A percentile compares a stretch with the other conserved stretches of the same genome.
These are phyloP conservation scores for Drosophila diplacantha DNA, from an alignment of 2,888 invertebrate genomes.

Conservation along the genomic window DNA sequence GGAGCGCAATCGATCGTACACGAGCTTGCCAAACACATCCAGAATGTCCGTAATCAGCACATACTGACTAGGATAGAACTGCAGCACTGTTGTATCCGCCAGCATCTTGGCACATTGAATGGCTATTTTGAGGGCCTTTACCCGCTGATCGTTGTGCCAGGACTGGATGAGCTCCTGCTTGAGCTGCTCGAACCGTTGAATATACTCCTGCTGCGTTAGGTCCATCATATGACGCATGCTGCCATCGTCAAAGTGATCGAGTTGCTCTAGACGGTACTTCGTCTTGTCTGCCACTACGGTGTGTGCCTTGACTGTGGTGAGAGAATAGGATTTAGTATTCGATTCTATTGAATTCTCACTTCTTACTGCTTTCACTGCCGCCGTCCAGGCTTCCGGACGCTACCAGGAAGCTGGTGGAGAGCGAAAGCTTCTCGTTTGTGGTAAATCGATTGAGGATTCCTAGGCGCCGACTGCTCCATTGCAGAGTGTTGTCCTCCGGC, in stretches of 20 bases:
- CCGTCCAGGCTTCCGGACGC: slow-evolving; percentile 79
- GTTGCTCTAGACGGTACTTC: slow-evolving; percentile 92
- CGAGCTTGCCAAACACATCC: slow-evolving; percentile 94
- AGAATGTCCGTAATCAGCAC: slow-evolving; percentile 96
- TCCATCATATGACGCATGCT: slow-evolving; percentile 91
- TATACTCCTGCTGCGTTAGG: slow-evolving; percentile 95
- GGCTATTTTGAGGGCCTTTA: slow-evolving; percentile 96
- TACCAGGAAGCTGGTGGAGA: slow-evolving; percentile 89
- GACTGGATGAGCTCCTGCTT: slow-evolving; percentile 93
- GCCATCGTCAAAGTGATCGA: slow-evolving; percentile 96
- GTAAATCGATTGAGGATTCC: slow-evolving; percentile 93
- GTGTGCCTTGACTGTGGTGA: slow-evolving; percentile 84
- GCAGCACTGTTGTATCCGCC: slow-evolving; percentile 91
- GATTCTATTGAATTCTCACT: background rate
- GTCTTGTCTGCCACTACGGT: slow-evolving; percentile 89
- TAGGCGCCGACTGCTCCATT: slow-evolving; percentile 87
- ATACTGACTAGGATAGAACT: slow-evolving; percentile 99
- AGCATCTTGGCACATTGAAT: slow-evolving; percentile 97
- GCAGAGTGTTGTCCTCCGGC: slow-evolving; percentile 79
- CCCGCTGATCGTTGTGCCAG: slow-evolving; percentile 96
- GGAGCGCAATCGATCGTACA: slow-evolving; percentile 88
- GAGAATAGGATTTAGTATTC: background rate
- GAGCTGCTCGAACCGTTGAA: slow-evolving; percentile 91
- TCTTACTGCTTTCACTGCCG: slow-evolving; percentile 82
- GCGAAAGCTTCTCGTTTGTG: slow-evolving; percentile 94